phyloP scores from a whole-genome alignment of 2,113 vertebrate species.

The Brachyhypopomus gauderio region DNA sequence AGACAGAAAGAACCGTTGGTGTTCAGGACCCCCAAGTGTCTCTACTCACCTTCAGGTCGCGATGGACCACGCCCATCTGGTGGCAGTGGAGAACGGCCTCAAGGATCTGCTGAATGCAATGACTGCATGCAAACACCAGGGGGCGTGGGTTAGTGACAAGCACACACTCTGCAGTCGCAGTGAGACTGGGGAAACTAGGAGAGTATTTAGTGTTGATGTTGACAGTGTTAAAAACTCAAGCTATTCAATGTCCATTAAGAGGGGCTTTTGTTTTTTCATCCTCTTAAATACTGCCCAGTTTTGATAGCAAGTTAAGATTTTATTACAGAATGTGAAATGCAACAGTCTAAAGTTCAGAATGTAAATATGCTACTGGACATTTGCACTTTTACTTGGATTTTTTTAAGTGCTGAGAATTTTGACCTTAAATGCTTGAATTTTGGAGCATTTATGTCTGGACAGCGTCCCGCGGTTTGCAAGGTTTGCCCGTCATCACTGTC shows the following conservation, averaged over 20 bases:
- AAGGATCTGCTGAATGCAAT: conserved; percentile 99
- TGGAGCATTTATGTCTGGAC: not conserved
- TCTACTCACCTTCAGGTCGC: conserved; percentile 95
- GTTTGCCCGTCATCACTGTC: conserved; percentile 19
- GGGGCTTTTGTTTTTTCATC: not conserved
- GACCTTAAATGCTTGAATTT: too few species aligned
- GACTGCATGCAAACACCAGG: conserved; percentile 98
- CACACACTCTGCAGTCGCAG: conserved; percentile 69
- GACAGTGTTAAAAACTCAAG: not conserved
- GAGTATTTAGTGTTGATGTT: not conserved
- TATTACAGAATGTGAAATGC: too few species aligned
- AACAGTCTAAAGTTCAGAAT: too few species aligned
- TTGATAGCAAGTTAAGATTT: too few species aligned
- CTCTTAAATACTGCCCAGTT: too few species aligned
- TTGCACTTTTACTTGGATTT: too few species aligned
- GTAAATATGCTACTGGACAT: too few species aligned
- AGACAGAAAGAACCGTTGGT: not conserved
- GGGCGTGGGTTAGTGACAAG: conserved; percentile 87
- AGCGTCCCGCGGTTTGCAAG: too few species aligned
- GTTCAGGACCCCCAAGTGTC: conserved; percentile 57
- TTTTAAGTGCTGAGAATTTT: too few species aligned
- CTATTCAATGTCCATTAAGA: not conserved
- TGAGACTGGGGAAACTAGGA: conserved; percentile 37
- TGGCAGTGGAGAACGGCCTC: conserved; percentile 98
- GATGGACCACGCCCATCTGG: conserved; percentile 98